Base-by-base conservation (phyloP, 2,888 invertebrate genomes). In the Ormyrus rosae region DNA sequence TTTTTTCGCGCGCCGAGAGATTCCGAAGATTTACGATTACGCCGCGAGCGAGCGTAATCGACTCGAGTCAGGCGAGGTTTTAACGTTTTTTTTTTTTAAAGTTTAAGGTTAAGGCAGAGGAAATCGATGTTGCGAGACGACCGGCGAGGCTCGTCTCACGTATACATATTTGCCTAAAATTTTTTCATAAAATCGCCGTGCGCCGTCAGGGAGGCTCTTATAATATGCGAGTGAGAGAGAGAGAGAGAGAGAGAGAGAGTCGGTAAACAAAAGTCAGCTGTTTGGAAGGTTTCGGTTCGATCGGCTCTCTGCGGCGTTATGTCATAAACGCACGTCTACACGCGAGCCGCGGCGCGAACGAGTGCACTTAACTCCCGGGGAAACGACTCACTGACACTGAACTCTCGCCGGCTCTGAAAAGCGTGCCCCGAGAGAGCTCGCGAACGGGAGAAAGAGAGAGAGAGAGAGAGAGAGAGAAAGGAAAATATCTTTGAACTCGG, bases 201-300 rank as follows among this genome's bases (percentile, higher is more conserved):
- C 19, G 0, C 2, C 19, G 19, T 19, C 19, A 2, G 19, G 19
- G 19, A 19, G 19, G 1, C 19, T 19, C 19, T 19, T 13, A 13
- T 13, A 13, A 13, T 13, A 13, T 9, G 50, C 34, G 6, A n/a
- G n/a, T n/a, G n/a, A n/a, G n/a, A n/a, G n/a, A n/a, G 0, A n/a
- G 46, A 46, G 11, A n/a, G 70, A 9, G 60, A 3, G 46, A 46
- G 51, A 53, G 19, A 51, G 8, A 48, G 60, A 46, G 6, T 9
- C 4, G 10, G 63, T 72, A 78, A 78, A 72, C 51, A 72, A 55
- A 68, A 73, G 55, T 78, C 78, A 78, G 73, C 78, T 78, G 78
- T 56, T 73, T 46, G 34, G 9, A 45, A 64, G 51, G 58, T 78
- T 71, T 78, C 53, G 50, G 67, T 50, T 72, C 64, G 58, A 72